Conservation (phyloP, 1,140 invertebrate species). For the Cydia strobilella region DNA sequence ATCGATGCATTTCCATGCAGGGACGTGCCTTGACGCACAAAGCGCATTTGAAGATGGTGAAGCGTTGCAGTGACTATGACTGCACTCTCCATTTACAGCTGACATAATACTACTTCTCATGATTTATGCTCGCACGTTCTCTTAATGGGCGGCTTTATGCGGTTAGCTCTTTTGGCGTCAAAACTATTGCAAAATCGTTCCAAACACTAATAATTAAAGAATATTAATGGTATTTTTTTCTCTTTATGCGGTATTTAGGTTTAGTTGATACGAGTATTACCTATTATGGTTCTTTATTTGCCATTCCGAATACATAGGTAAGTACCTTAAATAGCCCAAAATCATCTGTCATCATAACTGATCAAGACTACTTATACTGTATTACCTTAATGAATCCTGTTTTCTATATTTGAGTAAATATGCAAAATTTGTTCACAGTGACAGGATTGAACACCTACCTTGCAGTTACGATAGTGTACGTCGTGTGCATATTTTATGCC, state of each 20-base stretch:
- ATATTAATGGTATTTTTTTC: conserved; percentile 25
- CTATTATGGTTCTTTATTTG: neutral
- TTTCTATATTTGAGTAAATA: conserved; percentile 25
- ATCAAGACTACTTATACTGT: no score
- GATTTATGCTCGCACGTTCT: conserved; percentile 21
- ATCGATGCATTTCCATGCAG: conserved; percentile 19
- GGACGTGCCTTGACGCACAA: neutral
- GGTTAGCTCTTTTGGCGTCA: conserved; percentile 28
- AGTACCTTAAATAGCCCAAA: neutral
- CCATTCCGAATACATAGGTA: no score
- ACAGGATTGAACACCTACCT: conserved; percentile 80
- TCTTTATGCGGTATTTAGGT: neutral
- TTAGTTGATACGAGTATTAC: neutral
- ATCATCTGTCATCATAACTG: no score
- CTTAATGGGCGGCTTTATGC: conserved; percentile 12
- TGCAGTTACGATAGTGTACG: conserved; percentile 92
- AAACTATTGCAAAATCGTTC: conserved; percentile 10
- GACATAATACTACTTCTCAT: conserved; percentile 25
- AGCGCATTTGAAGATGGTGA: neutral
- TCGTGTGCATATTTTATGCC: conserved; percentile 96
- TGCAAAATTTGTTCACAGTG: conserved; percentile 59
- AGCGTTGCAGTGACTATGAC: conserved; percentile 13
- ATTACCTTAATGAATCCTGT: conserved; percentile 26
- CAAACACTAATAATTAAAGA: conserved; percentile 22
- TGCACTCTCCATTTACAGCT: conserved; percentile 29